These are phyloP conservation scores for Denticeps clupeoides DNA, from an alignment of 2,797 vertebrate species.

Conservation along the genomic window DNA sequence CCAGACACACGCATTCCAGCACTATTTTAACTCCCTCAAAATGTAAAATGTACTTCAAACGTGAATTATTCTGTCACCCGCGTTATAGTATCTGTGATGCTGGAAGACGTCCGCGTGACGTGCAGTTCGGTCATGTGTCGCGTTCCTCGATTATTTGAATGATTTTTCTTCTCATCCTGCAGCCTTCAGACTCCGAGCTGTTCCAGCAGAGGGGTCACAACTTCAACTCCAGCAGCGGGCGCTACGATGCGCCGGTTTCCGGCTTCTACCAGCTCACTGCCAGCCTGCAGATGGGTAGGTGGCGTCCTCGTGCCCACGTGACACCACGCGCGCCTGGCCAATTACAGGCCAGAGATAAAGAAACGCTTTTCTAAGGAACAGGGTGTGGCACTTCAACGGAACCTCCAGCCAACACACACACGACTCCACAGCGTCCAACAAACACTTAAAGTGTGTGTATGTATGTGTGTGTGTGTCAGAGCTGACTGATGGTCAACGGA, in stretches of 20 bases:
- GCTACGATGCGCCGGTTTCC: constrained; percentile 55
- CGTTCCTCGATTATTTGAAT: no score
- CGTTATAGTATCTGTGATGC: no score
- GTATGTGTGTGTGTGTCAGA: constrained; percentile 44
- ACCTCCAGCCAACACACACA: constrained; percentile 11
- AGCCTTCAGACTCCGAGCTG: constrained; percentile 56
- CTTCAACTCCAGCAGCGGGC: constrained; percentile 69
- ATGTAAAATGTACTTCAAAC: no score
- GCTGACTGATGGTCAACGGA: constrained; percentile 36
- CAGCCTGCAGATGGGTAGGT: constrained; percentile 68
- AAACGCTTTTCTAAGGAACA: constrained; percentile 31
- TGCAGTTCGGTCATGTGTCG: no score
- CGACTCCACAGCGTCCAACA: no score
- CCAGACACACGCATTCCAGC: neutral
- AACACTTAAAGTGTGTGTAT: constrained; percentile 14
- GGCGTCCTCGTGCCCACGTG: neutral
- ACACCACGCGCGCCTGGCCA: no score
- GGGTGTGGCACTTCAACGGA: no score
- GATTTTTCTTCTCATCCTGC: no score
- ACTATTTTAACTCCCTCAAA: no score
- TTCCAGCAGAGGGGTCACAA: constrained; percentile 60
- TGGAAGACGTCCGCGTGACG: no score
- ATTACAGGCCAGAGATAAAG: constrained; percentile 19
- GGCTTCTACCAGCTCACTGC: constrained; percentile 70
- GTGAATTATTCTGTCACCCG: no score